Percentiles rank a stretch among this genome's conserved stretches.
Evolutionary conservation across 1,140 invertebrate genomes (phyloP).

Genomic region (Teleogryllus occipitalis): DNA sequence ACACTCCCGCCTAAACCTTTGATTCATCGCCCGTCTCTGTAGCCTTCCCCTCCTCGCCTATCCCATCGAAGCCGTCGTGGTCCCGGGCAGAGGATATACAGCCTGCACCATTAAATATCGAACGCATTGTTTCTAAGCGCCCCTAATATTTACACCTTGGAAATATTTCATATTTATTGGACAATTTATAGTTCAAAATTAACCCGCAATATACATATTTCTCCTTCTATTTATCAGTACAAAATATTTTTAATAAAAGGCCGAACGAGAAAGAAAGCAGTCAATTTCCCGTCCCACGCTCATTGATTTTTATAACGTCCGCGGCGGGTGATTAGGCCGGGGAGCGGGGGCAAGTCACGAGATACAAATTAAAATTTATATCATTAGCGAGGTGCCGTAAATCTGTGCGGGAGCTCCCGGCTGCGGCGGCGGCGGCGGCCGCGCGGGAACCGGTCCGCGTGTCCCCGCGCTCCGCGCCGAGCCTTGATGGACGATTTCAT

Average conservation of each 20-base stretch:
- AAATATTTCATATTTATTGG: slow-evolving; percentile 2
- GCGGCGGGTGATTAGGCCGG: background rate
- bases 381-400: background rate
- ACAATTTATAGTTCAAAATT: slow-evolving; percentile 1
- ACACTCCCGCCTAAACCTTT: too few relatives aligned
- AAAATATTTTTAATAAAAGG: slow-evolving; percentile 3
- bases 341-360: background rate
- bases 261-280: background rate
- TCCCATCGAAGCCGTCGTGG: too few relatives aligned
- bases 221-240: slow-evolving; percentile 1
- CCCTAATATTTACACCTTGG: background rate
- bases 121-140: background rate
- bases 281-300: slow-evolving; percentile 3
- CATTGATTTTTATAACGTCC: slow-evolving; percentile 5
- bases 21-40: too few relatives aligned
- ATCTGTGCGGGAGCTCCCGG: background rate
- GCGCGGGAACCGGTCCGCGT: background rate
- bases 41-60: too few relatives aligned
- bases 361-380: slow-evolving; percentile 6
- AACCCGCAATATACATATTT: background rate
- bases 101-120: background rate
- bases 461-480: background rate
- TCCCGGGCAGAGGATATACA: background rate
- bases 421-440: too few relatives aligned
- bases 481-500: background rate